Percentiles rank a stretch among this genome's conserved stretches.
Conservation (phyloP, 2,888 invertebrate species). For the Eupithecia subfuscata region DNA sequence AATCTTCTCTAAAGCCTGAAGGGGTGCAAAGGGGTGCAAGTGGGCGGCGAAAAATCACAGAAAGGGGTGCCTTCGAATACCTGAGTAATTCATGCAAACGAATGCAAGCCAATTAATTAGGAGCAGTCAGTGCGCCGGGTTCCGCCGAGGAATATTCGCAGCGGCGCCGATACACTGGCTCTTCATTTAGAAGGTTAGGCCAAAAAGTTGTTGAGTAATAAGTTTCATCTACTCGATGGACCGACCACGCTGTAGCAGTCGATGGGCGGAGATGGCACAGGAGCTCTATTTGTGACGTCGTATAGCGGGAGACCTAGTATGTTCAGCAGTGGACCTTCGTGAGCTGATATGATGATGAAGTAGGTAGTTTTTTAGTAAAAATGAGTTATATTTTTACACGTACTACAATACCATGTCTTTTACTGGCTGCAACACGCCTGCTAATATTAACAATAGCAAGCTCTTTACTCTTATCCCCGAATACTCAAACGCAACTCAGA, state of each 20-base stretch:
- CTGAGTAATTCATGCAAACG: slow-evolving; percentile 82
- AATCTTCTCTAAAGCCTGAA: slow-evolving; percentile 40
- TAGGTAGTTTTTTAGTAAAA: too few species aligned
- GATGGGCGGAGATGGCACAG: background rate
- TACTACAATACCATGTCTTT: too few species aligned
- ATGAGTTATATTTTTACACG: too few species aligned
- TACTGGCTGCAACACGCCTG: too few species aligned
- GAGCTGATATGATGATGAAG: too few species aligned
- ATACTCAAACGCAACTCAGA: too few species aligned
- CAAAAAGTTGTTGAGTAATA: background rate
- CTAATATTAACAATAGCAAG: too few species aligned
- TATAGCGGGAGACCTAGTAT: too few species aligned
- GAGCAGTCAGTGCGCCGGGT: slow-evolving; percentile 73
- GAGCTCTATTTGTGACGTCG: background rate
- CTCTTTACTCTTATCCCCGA: too few species aligned
- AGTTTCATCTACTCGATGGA: background rate
- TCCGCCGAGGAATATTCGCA: slow-evolving; percentile 61
- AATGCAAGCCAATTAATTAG: slow-evolving; percentile 83
- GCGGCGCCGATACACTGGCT: background rate
- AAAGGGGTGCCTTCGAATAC: slow-evolving; percentile 60
- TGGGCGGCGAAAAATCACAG: slow-evolving; percentile 49
- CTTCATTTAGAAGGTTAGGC: background rate
- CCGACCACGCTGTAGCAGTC: background rate
- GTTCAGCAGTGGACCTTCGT: too few species aligned
- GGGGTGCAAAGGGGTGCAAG: slow-evolving; percentile 8